Percentiles rank a stretch among this genome's conserved stretches.
Evolutionary conservation across 2,888 invertebrate species (phyloP).

Genomic region (Tolmerus cingulatus): DNA sequence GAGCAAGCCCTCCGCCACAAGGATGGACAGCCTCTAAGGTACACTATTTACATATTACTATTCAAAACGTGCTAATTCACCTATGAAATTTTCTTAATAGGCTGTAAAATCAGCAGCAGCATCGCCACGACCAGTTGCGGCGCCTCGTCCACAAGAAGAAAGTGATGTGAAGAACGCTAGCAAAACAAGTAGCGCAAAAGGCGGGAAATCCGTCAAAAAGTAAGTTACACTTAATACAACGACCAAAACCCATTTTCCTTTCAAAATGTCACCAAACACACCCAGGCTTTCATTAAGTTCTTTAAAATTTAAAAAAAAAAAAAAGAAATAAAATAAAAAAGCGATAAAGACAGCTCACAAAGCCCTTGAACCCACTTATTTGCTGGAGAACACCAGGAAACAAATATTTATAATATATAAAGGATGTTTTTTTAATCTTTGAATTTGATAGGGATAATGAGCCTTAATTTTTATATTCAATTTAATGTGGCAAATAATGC

Average conservation of each 20-base stretch:
- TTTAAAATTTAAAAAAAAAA: not conserved
- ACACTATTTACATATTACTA: not conserved
- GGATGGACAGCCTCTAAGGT: constrained; percentile 58
- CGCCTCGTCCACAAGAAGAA: constrained; percentile 36
- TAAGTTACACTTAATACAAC: constrained; percentile 18
- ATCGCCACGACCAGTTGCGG: constrained; percentile 57
- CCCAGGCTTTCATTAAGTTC: not conserved
- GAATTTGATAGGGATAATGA: too few species aligned
- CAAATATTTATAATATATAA: not conserved
- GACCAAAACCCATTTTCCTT: not conserved
- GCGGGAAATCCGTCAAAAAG: constrained; percentile 39
- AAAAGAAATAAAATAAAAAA: not conserved
- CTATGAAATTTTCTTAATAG: constrained; percentile 7
- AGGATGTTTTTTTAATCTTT: too few species aligned
- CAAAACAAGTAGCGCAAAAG: constrained; percentile 20
- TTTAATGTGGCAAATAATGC: too few species aligned
- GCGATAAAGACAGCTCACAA: not conserved
- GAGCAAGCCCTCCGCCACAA: constrained; percentile 66
- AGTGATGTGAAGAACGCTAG: not conserved
- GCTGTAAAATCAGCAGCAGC: constrained; percentile 47
- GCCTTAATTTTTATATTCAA: too few species aligned
- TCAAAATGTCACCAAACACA: not conserved
- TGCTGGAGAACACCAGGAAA: not conserved
- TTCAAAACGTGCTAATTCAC: not conserved
- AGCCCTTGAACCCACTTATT: not conserved